Conservation (phyloP, 2,113 vertebrate genomes). For the Gasterosteus aculeatus region DNA sequence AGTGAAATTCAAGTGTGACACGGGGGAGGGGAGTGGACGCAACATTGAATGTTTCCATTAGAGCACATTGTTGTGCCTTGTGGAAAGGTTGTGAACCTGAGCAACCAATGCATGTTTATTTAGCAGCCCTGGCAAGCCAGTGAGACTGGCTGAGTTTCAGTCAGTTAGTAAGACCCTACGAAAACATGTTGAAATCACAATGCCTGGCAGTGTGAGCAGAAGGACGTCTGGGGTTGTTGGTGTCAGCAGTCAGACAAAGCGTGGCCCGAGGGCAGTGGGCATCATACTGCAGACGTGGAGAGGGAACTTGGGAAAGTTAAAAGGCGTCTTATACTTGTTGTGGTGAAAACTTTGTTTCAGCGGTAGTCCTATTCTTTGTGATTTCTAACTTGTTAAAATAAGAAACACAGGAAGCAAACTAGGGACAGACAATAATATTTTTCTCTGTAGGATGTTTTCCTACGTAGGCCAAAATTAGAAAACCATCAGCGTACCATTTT, state of each 20-base stretch:
- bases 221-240: constrained; percentile 41
- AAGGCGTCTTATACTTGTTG: neutral
- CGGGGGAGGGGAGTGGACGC: constrained; percentile 25
- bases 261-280: constrained; percentile 15
- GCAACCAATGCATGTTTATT: constrained; percentile 78
- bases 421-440: neutral
- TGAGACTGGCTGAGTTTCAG: constrained; percentile 61
- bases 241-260: constrained; percentile 45
- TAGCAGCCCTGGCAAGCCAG: constrained; percentile 64
- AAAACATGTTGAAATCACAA: constrained; percentile 58
- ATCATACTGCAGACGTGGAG: neutral
- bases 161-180: constrained; percentile 46
- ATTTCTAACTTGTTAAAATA: neutral
- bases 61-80: constrained; percentile 60
- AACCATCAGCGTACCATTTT: constrained; percentile 62
- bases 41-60: constrained; percentile 76
- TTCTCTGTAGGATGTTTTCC: constrained; percentile 23
- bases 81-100: constrained; percentile 74
- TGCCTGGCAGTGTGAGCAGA: constrained; percentile 43
- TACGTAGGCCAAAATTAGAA: constrained; percentile 57
- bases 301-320: too few species aligned
- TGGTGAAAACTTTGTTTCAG: neutral
- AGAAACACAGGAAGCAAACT: neutral
- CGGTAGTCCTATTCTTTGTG: neutral
- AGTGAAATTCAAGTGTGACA: constrained; percentile 68